These are phyloP conservation scores for Dissostichus mawsoni DNA, from an alignment of 2,113 vertebrate genomes.

Conservation along the genomic window DNA sequence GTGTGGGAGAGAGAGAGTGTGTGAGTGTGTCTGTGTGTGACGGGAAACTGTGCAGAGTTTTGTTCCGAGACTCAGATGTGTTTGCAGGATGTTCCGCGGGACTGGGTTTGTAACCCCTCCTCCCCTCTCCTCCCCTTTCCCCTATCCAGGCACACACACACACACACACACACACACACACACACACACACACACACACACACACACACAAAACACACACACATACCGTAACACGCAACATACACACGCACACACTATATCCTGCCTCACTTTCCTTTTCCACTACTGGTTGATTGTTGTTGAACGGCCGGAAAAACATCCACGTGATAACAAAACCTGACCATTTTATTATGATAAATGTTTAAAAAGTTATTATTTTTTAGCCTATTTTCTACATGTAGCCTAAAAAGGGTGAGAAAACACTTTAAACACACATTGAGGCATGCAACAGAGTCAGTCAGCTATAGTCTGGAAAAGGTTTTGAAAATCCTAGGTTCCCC, in stretches of 20 bases:
- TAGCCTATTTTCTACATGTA: too few species aligned
- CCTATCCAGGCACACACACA: slow-evolving; percentile 47
- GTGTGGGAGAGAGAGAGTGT: too few species aligned
- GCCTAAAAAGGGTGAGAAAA: too few species aligned
- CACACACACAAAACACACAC: too few species aligned
- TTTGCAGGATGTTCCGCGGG: slow-evolving; percentile 76
- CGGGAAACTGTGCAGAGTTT: slow-evolving; percentile 21
- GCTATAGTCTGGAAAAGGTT: not conserved
- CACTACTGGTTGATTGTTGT: not conserved
- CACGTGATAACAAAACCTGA: not conserved
- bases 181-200: too few species aligned
- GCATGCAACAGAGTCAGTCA: too few species aligned
- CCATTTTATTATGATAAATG: not conserved
- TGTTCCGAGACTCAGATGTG: slow-evolving; percentile 57
- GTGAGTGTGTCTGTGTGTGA: not conserved
- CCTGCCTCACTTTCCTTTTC: not conserved
- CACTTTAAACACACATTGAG: too few species aligned
- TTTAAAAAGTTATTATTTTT: not conserved
- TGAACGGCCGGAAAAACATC: too few species aligned
- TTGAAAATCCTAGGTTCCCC: not conserved
- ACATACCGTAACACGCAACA: too few species aligned
- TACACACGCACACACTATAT: too few species aligned
- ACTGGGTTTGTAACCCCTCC: slow-evolving; percentile 72
- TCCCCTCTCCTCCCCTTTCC: slow-evolving; percentile 19
- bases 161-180: too few species aligned